Evolutionary conservation across 2,797 vertebrate species (phyloP).

Genomic region (Anisognathus igniventris): DNA sequence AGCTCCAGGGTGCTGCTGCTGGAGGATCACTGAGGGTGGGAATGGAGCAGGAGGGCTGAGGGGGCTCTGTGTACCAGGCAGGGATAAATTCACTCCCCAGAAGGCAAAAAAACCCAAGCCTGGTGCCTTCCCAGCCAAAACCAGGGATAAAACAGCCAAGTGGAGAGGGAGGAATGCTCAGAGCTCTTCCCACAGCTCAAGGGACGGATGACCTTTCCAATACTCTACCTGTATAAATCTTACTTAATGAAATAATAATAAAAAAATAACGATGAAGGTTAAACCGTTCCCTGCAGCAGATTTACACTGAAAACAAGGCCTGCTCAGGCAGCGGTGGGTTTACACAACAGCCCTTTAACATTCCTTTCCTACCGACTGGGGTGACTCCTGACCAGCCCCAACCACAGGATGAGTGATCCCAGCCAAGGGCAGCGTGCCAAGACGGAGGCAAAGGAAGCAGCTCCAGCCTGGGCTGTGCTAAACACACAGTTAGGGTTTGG

Average conservation of each 20-base stretch:
- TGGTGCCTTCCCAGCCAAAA: neutral
- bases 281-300: constrained; percentile 71
- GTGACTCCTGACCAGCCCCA: neutral
- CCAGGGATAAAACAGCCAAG: neutral
- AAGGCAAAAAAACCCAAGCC: neutral
- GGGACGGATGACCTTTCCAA: constrained; percentile 72
- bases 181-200: constrained; percentile 52
- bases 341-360: constrained; percentile 35
- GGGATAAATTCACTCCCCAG: constrained; percentile 17
- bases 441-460: neutral
- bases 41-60: neutral
- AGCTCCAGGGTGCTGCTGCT: neutral
- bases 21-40: neutral
- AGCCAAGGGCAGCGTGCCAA: neutral
- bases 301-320: constrained; percentile 51
- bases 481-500: neutral
- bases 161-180: neutral
- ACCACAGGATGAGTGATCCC: neutral
- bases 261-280: constrained; percentile 58
- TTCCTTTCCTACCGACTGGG: constrained; percentile 1
- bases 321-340: constrained; percentile 37
- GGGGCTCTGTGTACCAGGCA: neutral
- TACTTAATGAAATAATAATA: constrained; percentile 73
- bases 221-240: constrained; percentile 75
- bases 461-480: neutral